Percentiles rank a stretch among this genome's conserved stretches.
Conservation (phyloP, 2,888 invertebrate genomes). For the Pardosa pseudoannulata region DNA sequence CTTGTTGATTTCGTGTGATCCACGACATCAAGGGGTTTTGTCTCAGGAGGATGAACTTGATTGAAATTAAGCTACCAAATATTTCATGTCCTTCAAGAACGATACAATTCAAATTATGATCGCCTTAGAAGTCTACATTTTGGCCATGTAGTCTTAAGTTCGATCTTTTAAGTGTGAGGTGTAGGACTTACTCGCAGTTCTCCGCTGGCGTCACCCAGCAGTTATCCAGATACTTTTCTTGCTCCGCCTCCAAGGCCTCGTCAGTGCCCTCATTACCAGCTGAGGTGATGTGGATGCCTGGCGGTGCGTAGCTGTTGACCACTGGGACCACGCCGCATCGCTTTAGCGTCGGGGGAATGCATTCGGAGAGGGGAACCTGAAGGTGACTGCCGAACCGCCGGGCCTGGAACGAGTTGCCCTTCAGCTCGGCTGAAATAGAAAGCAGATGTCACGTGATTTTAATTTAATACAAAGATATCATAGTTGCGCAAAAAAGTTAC, state of each 20-base stretch:
- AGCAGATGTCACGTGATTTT: no score
- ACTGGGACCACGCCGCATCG: constrained; percentile 95
- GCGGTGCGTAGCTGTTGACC: constrained; percentile 89
- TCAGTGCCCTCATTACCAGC: constrained; percentile 47
- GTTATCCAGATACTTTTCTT: constrained; percentile 73
- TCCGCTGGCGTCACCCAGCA: constrained; percentile 74
- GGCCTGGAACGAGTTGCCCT: constrained; percentile 29
- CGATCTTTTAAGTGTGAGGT: no score
- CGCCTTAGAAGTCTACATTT: no score
- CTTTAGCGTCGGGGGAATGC: constrained; percentile 25
- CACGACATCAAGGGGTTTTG: no score
- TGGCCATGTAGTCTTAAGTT: no score
- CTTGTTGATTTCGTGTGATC: no score
- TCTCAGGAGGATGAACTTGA: no score
- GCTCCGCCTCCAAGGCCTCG: constrained; percentile 65
- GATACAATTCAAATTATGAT: no score
- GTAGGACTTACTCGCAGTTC: constrained; percentile 73
- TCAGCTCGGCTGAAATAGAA: constrained; percentile 47
- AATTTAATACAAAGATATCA: no score
- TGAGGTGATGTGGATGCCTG: constrained; percentile 48
- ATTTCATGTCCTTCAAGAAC: no score
- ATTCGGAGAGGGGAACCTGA: constrained; percentile 51
- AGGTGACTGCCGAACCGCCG: constrained; percentile 59
- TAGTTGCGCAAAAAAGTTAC: no score
- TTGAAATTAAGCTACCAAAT: no score